These are phyloP conservation scores for Urocitellus parryii DNA, from an alignment of 2,113 vertebrate genomes.

Conservation along the genomic window DNA sequence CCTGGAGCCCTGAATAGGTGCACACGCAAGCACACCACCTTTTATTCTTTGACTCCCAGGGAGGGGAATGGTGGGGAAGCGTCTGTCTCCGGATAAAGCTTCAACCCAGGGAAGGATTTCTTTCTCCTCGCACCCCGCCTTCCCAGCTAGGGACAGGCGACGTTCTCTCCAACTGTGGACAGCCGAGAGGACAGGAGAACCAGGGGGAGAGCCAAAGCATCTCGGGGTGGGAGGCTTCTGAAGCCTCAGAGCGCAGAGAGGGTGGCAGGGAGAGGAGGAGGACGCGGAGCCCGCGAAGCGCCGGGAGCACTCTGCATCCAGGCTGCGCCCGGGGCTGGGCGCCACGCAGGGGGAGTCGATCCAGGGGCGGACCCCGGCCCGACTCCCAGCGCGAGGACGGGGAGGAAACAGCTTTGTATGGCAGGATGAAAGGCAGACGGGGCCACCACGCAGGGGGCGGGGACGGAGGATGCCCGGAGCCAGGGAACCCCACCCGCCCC, in stretches of 20 bases:
- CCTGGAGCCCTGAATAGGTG: neutral
- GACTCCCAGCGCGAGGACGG: neutral
- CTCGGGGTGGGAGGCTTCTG: neutral
- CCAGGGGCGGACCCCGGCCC: slow-evolving; percentile 38
- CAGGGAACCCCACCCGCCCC: slow-evolving; percentile 51
- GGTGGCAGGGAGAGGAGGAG: neutral
- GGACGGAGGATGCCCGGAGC: slow-evolving; percentile 16
- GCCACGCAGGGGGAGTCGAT: neutral
- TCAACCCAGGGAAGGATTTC: slow-evolving; percentile 46
- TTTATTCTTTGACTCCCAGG: slow-evolving; percentile 32
- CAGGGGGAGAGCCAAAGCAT: neutral
- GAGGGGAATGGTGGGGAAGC: slow-evolving; percentile 35
- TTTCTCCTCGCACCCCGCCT: slow-evolving; percentile 70
- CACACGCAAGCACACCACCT: slow-evolving; percentile 43
- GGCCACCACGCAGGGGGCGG: neutral
- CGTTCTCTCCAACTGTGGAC: slow-evolving; percentile 45
- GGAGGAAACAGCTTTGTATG: slow-evolving; percentile 78
- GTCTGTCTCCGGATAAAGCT: neutral
- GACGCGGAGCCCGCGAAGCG: neutral
- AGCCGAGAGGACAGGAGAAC: slow-evolving; percentile 10
- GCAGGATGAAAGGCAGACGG: slow-evolving; percentile 70
- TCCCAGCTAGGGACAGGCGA: slow-evolving; percentile 52
- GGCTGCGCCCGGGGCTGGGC: neutral
- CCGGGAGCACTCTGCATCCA: neutral
- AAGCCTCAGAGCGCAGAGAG: no score